A percentile compares a stretch with the other conserved stretches of the same genome.
phyloP scores from a whole-genome alignment of 2,888 invertebrate genomes.

The Agrochola macilenta region DNA sequence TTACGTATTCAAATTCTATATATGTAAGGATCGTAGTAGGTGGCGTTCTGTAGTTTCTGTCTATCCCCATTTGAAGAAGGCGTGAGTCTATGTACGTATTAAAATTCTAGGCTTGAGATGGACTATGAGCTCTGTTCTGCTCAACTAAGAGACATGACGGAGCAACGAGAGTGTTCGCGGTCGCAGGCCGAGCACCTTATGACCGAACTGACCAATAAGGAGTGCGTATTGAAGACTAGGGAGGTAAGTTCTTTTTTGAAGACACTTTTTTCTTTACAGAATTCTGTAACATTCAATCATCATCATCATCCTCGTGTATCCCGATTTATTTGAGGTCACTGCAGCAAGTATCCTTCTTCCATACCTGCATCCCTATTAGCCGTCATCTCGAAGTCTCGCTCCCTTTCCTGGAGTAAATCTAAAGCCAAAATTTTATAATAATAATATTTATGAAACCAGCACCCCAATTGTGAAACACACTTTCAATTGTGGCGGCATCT shows the following conservation, averaged over 20 bases:
- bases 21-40: not conserved
- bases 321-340: too few species aligned
- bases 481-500: too few species aligned
- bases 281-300: not conserved
- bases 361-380: not conserved
- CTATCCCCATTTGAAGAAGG: not conserved
- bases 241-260: slow-evolving; percentile 80
- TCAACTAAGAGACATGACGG: slow-evolving; percentile 91
- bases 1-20: not conserved
- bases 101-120: slow-evolving; percentile 88
- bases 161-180: slow-evolving; percentile 89
- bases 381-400: not conserved
- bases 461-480: not conserved
- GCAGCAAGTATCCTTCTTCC: not conserved
- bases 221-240: slow-evolving; percentile 88
- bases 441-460: not conserved
- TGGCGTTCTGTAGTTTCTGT: not conserved
- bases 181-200: slow-evolving; percentile 87
- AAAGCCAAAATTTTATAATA: not conserved
- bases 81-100: not conserved
- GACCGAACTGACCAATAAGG: slow-evolving; percentile 82
- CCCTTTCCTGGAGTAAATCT: not conserved
- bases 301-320: not conserved
- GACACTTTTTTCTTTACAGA: not conserved
- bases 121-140: slow-evolving; percentile 91